phyloP scores from a whole-genome alignment of 1,140 invertebrate genomes.

The Leucophenga varia region DNA sequence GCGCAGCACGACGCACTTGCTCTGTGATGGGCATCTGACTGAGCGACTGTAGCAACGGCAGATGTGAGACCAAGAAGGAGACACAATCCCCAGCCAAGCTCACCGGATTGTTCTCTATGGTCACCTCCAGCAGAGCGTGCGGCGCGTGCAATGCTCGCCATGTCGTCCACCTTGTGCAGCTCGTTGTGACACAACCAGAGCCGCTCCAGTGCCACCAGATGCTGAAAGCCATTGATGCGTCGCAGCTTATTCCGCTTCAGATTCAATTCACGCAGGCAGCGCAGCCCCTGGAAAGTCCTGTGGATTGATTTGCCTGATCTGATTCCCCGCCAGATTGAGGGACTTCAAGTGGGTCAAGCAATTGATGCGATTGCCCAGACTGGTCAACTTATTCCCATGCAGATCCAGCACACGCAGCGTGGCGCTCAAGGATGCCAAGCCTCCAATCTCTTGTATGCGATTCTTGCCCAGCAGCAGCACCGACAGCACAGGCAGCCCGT shows the following conservation, averaged over 20 bases:
- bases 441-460: constrained; percentile 62
- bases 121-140: constrained; percentile 74
- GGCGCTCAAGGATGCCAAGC: constrained; percentile 30
- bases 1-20: constrained; percentile 70
- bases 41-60: constrained; percentile 69
- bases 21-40: constrained; percentile 77
- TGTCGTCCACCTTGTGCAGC: constrained; percentile 73
- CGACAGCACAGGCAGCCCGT: constrained; percentile 72
- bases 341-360: constrained; percentile 77
- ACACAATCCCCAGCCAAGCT: constrained; percentile 72
- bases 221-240: constrained; percentile 77
- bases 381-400: constrained; percentile 82
- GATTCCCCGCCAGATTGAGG: constrained; percentile 88
- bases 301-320: constrained; percentile 71
- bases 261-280: constrained; percentile 81
- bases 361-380: constrained; percentile 58
- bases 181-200: constrained; percentile 56
- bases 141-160: constrained; percentile 74
- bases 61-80: constrained; percentile 75
- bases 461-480: constrained; percentile 90
- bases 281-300: constrained; percentile 75
- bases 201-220: constrained; percentile 58
- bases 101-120: constrained; percentile 85
- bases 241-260: constrained; percentile 81
- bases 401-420: constrained; percentile 74